phyloP scores from a whole-genome alignment of 2,113 vertebrate species.

The Crotophaga sulcirostris region DNA sequence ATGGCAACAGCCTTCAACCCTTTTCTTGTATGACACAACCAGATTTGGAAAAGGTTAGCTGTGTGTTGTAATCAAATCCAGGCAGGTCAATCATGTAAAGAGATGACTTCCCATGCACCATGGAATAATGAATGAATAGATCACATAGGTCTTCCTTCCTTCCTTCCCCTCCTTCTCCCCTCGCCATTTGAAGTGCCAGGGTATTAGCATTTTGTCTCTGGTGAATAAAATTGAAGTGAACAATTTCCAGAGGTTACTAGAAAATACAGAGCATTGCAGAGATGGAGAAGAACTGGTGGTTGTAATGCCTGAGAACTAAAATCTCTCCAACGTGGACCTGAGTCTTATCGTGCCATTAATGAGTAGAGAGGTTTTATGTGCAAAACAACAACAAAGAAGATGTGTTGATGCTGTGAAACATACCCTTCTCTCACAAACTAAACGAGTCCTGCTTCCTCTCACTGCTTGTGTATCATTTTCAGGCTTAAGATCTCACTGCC shows the following conservation, averaged over 20 bases:
- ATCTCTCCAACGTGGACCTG: not conserved
- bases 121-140: conserved; percentile 61
- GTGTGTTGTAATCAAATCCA: conserved; percentile 67
- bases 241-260: not conserved
- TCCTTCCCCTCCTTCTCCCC: not conserved
- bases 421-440: not conserved
- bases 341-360: not conserved
- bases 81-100: conserved; percentile 66
- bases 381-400: not conserved
- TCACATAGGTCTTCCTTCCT: not conserved
- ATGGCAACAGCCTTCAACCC: conserved; percentile 76
- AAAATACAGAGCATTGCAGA: not conserved
- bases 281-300: not conserved
- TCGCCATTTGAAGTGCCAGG: not conserved
- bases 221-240: conserved; percentile 9
- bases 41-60: conserved; percentile 69
- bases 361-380: not conserved
- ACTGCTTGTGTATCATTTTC: not conserved
- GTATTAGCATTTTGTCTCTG: conserved; percentile 37
- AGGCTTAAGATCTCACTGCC: not conserved
- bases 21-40: conserved; percentile 66
- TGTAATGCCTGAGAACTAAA: not conserved
- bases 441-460: not conserved
- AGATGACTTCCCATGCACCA: conserved; percentile 45
- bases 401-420: not conserved